These are phyloP conservation scores for Myotis davidii DNA, from an alignment of 2,113 vertebrate species.

Conservation along the genomic window DNA sequence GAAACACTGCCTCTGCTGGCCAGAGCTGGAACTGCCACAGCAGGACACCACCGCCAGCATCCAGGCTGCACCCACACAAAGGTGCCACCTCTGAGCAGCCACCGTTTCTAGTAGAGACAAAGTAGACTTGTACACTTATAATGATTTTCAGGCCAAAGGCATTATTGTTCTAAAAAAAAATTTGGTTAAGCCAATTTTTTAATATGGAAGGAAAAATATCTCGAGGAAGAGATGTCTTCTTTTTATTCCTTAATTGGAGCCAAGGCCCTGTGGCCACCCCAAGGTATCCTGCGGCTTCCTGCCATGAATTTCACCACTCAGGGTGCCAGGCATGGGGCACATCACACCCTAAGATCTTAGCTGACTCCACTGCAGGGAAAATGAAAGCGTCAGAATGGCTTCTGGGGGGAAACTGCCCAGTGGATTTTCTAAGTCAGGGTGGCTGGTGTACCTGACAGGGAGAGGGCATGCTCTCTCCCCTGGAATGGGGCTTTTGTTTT, in stretches of 20 bases:
- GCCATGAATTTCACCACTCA: neutral
- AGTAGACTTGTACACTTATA: neutral
- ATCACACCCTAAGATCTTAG: no score
- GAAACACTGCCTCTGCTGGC: neutral
- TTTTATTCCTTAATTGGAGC: neutral
- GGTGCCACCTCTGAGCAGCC: neutral
- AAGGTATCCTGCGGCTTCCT: neutral
- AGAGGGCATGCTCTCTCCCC: constrained; percentile 66
- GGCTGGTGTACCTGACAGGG: constrained; percentile 33
- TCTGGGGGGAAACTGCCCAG: neutral
- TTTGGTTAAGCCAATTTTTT: neutral
- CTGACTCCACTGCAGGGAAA: neutral
- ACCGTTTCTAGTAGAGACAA: neutral
- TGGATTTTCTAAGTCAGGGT: neutral
- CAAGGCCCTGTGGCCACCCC: neutral
- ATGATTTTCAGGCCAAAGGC: neutral
- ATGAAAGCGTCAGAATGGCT: neutral
- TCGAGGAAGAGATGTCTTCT: neutral
- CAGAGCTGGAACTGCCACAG: neutral
- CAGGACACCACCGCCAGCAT: neutral
- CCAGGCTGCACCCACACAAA: neutral
- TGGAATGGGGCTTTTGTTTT: constrained; percentile 57
- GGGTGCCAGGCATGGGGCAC: neutral
- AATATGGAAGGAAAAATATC: neutral
- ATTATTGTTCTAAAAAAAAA: neutral